Evolutionary conservation across 1,140 invertebrate genomes (phyloP).

Genomic region (Rhynchophorus ferrugineus): DNA sequence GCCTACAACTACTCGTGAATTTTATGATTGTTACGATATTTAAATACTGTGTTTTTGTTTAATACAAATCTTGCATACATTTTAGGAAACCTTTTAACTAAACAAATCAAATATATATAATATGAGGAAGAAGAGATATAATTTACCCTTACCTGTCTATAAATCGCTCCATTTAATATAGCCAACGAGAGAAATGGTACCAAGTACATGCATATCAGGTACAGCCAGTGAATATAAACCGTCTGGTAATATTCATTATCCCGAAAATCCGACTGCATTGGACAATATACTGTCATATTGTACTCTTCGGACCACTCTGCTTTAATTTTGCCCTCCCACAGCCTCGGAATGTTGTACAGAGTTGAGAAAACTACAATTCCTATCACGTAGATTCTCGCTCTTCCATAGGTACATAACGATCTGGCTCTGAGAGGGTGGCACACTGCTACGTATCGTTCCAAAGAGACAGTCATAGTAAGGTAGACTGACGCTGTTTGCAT

Average conservation of each 20-base stretch:
- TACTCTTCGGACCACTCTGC: conserved; percentile 44
- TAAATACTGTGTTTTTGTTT: too few species aligned
- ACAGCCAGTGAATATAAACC: conserved; percentile 88
- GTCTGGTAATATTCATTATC: conserved; percentile 67
- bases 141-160: conserved; percentile 55
- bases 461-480: conserved; percentile 88
- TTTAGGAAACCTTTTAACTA: too few species aligned
- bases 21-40: too few species aligned
- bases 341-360: conserved; percentile 79
- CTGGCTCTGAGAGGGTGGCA: conserved; percentile 86
- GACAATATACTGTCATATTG: conserved; percentile 62
- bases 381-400: conserved; percentile 78
- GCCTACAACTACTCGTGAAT: too few species aligned
- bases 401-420: conserved; percentile 82
- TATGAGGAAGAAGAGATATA: not conserved
- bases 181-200: conserved; percentile 79
- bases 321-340: conserved; percentile 57
- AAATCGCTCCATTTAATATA: conserved; percentile 84
- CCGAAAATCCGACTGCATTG: conserved; percentile 61
- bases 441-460: conserved; percentile 86
- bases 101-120: too few species aligned
- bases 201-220: conserved; percentile 86
- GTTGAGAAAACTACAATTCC: conserved; percentile 75
- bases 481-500: conserved; percentile 92
- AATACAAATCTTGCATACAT: too few species aligned